Base-by-base conservation (phyloP, 1,140 invertebrate species). In the Dendroctonus ponderosae region DNA sequence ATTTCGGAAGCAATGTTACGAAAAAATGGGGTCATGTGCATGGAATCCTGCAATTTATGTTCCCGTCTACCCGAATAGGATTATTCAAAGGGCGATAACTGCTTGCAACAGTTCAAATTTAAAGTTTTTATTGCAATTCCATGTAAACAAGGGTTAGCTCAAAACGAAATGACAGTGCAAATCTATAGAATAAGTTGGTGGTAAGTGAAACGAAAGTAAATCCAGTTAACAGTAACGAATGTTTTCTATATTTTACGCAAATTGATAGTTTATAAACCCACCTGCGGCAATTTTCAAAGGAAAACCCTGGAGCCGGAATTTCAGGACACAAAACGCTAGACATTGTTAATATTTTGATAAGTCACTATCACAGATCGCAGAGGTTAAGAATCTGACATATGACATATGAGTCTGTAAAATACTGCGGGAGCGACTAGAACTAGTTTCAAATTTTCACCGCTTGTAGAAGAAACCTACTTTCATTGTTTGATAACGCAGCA, bases 241-340 rank as follows among this genome's bases (percentile, higher is more conserved):
- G 37, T 9, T 0, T 14, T 37, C 14, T 15, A 6, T 5, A 58
- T 42, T 50, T n/a, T 61, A 5, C 3, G 12, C 41, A 62, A 62
- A 62, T 14, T 12, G 46, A 62, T 14, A 37, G 76, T 78, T 52
- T 77, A 79, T 26, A 67, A 65, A 72, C 75, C 79, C 85, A 95
- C 93, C 93, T 87, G 78, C 85, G 83, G 76, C 89, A 94, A 76
- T 94, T 92, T 74, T 94, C 92, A 72, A 93, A 93, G 51, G 88
- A 90, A 79, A 93, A 93, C 54, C 91, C 91, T 15, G 88, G 78
- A 15, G 79, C 71, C 15, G 86, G 84, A 74, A 87, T 81, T 79
- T 91, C 87, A 15, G 87, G 87, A 53, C 83, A 82, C 49, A 89
- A 78, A 74, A 88, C 80, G n/a, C 86, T 84, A 72, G 86, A 81